Conservation (phyloP, 2,113 vertebrate genomes). For the Capreolus pygargus region DNA sequence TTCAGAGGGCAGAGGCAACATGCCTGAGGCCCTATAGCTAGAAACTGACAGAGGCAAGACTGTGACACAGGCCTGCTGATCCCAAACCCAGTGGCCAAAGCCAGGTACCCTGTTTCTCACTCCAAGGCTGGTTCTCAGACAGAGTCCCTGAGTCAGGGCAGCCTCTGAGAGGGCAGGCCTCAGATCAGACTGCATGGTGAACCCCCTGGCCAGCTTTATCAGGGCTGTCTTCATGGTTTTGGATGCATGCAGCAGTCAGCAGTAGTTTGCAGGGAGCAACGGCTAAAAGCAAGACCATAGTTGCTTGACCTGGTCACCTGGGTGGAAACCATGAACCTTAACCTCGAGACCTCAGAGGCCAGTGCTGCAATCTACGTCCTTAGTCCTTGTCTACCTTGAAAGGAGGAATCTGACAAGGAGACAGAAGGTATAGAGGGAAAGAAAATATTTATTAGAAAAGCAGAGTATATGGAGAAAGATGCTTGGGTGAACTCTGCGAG, state of each 20-base stretch:
- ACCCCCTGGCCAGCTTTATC: background rate
- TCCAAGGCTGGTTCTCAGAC: fast-evolving
- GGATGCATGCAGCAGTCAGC: background rate
- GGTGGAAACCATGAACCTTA: background rate
- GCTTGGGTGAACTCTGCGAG: background rate
- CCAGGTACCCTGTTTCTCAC: background rate
- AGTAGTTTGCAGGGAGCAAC: background rate
- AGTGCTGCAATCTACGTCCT: background rate
- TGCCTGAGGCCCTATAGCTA: fast-evolving
- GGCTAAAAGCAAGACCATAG: background rate
- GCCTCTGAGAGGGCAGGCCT: background rate
- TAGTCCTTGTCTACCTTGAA: background rate
- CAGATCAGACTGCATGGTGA: no score
- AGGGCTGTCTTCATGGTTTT: background rate
- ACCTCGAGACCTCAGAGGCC: fast-evolving
- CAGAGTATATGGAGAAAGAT: background rate
- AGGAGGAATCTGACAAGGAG: background rate
- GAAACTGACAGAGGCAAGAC: no score
- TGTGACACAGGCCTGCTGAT: fast-evolving
- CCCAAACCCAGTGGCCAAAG: background rate
- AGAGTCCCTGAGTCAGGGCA: background rate
- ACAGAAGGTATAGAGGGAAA: background rate
- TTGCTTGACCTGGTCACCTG: background rate
- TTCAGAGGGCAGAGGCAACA: background rate
- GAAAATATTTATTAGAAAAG: background rate